These are phyloP conservation scores for Phalacrocorax carbo DNA, from an alignment of 2,113 vertebrate species.

Conservation along the genomic window DNA sequence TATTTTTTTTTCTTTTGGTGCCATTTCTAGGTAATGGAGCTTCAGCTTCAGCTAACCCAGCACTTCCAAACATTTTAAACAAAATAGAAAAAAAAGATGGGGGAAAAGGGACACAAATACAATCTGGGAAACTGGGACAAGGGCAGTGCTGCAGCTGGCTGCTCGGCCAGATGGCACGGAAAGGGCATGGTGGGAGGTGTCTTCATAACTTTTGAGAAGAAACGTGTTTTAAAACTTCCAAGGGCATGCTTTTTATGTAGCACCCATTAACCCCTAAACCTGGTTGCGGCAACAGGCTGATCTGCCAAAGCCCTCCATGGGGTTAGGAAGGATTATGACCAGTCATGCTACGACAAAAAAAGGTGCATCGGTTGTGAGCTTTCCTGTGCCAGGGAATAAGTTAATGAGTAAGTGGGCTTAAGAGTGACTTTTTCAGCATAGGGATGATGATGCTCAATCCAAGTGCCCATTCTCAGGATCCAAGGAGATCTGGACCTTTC, in stretches of 20 bases:
- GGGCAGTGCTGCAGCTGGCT: neutral
- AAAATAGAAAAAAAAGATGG: neutral
- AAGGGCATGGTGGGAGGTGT: neutral
- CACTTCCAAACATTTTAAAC: neutral
- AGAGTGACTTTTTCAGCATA: neutral
- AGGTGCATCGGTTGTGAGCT: neutral
- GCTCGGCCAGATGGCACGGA: neutral
- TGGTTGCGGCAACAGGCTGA: neutral
- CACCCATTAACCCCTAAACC: neutral
- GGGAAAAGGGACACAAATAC: neutral
- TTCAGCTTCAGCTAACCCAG: neutral
- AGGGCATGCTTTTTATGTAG: neutral
- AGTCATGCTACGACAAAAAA: neutral
- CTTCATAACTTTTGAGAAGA: neutral
- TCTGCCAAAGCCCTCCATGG: neutral
- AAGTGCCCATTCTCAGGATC: neutral
- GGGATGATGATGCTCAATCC: neutral
- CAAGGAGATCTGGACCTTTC: neutral
- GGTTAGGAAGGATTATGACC: neutral
- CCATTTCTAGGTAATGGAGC: slow-evolving; percentile 11
- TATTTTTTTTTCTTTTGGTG: neutral
- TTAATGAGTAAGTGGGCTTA: neutral
- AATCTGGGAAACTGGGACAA: neutral
- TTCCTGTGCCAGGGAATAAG: neutral
- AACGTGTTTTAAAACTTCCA: neutral